phyloP scores from a whole-genome alignment of 2,113 vertebrate genomes.

The Rhinolophus ferrumequinum region DNA sequence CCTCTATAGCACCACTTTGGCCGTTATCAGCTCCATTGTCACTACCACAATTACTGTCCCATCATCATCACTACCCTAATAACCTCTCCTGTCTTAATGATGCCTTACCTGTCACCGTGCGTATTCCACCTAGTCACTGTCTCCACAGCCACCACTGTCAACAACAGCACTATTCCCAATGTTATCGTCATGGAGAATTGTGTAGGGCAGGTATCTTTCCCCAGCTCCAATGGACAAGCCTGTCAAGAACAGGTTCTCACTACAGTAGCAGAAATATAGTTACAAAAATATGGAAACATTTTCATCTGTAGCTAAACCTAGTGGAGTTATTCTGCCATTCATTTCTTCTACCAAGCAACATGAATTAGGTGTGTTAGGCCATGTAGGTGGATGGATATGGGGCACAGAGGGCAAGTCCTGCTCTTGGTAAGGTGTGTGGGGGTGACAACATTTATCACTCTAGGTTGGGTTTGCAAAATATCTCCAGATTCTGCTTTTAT shows the following conservation, averaged over 20 bases:
- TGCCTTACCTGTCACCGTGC: no score
- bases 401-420: fast-evolving
- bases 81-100: neutral
- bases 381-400: fast-evolving
- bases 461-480: neutral
- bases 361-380: neutral
- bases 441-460: neutral
- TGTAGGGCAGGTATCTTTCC: neutral
- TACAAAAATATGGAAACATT: neutral
- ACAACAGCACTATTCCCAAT: neutral
- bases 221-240: neutral
- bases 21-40: neutral
- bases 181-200: neutral
- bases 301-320: neutral
- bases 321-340: neutral
- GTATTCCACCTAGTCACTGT: neutral
- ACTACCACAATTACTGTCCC: neutral
- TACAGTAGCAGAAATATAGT: neutral
- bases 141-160: neutral
- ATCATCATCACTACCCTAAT: neutral
- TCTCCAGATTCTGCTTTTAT: neutral
- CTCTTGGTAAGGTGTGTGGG: neutral
- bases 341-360: neutral
- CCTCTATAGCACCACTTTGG: neutral
- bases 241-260: neutral